Evolutionary conservation across 1,140 invertebrate species (phyloP).

Genomic region (Drosophila pandora): DNA sequence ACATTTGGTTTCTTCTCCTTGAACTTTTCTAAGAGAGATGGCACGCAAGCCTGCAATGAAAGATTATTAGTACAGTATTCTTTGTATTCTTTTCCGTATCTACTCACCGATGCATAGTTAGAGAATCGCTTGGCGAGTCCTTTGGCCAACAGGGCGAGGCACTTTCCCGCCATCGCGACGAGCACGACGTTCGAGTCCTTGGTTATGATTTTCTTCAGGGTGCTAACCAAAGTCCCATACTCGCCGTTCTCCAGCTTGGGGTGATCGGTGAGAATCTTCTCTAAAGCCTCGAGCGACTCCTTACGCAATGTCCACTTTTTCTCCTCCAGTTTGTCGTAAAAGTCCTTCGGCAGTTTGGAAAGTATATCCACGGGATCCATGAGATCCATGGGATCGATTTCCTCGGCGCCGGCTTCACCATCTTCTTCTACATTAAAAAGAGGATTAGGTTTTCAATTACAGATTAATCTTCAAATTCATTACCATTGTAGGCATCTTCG

Average conservation of each 20-base stretch:
- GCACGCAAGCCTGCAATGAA: conserved; percentile 86
- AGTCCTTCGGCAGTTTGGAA: conserved; percentile 96
- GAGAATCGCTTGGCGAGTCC: conserved; percentile 96
- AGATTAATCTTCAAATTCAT: conserved; percentile 1
- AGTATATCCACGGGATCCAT: conserved; percentile 96
- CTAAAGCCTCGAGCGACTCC: conserved; percentile 93
- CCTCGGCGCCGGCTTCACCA: conserved; percentile 86
- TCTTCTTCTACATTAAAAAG: conserved; percentile 72
- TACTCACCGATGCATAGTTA: conserved; percentile 88
- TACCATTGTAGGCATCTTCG: conserved; percentile 84
- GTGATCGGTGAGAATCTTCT: conserved; percentile 90
- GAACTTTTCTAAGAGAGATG: conserved; percentile 96
- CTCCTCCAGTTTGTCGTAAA: conserved; percentile 96
- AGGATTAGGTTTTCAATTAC: not conserved
- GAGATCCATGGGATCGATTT: conserved; percentile 96
- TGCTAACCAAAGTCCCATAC: conserved; percentile 94
- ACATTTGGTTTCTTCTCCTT: conserved; percentile 98
- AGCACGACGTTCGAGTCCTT: conserved; percentile 99
- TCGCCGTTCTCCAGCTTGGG: conserved; percentile 96
- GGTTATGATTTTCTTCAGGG: conserved; percentile 95
- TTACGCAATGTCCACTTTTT: conserved; percentile 99
- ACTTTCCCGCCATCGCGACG: conserved; percentile 94
- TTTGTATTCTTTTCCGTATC: not conserved
- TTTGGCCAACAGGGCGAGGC: conserved; percentile 91
- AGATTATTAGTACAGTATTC: not conserved